Conservation (phyloP, 2,113 vertebrate genomes). For the Struthidea cinerea region DNA sequence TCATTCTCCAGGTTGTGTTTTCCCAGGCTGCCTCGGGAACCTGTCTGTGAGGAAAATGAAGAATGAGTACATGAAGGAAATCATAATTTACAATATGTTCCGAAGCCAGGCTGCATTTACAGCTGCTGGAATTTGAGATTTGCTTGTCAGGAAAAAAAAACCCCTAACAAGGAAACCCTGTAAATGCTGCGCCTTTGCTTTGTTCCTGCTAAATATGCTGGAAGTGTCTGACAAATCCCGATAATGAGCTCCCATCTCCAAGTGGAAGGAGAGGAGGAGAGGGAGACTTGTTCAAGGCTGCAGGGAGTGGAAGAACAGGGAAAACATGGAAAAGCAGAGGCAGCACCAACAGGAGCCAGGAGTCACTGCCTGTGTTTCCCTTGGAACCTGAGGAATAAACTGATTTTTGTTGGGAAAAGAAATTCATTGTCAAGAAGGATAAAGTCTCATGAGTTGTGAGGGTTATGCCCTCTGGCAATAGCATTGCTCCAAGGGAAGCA, state of each 20-base stretch:
- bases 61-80: neutral
- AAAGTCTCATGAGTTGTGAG: accelerated
- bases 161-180: neutral
- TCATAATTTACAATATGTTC: neutral
- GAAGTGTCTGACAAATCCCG: neutral
- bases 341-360: neutral
- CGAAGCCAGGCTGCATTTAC: neutral
- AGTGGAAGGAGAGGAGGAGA: neutral
- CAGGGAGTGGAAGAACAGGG: neutral
- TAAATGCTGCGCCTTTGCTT: neutral
- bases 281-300: neutral
- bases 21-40: neutral
- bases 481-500: neutral
- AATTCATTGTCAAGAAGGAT: accelerated
- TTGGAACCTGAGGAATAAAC: neutral
- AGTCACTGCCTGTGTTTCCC: accelerated
- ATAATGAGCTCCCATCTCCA: neutral
- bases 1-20: neutral
- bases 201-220: neutral
- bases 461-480: accelerated
- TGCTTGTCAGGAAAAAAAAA: neutral
- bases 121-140: neutral
- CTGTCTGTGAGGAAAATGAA: neutral
- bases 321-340: neutral
- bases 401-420: accelerated